These are phyloP conservation scores for Solenopsis fugax DNA, from an alignment of 1,140 invertebrate species.

Conservation along the genomic window DNA sequence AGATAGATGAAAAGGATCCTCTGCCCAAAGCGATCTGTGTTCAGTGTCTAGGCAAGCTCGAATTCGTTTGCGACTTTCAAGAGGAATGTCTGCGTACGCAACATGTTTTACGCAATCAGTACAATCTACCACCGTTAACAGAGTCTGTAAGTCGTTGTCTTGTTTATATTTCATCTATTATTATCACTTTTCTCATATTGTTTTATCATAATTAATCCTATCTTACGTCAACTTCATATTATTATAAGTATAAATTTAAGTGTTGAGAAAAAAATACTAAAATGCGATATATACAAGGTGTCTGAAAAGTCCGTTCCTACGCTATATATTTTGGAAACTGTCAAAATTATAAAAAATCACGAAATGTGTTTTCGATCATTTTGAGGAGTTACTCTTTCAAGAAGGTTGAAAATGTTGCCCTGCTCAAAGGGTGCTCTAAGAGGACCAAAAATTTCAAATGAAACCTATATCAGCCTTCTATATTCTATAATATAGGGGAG, in stretches of 20 bases:
- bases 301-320: too few relatives aligned
- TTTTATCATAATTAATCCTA: background rate
- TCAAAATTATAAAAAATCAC: too few relatives aligned
- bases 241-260: conserved; percentile 5
- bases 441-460: too few relatives aligned
- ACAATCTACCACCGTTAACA: conserved; percentile 83
- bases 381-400: too few relatives aligned
- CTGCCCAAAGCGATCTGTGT: conserved; percentile 86
- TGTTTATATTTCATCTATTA: conserved; percentile 72
- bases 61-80: conserved; percentile 87
- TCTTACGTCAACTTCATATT: background rate
- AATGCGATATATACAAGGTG: background rate
- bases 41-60: conserved; percentile 86
- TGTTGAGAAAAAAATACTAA: background rate
- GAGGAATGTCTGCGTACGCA: conserved; percentile 86
- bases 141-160: conserved; percentile 82
- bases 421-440: too few relatives aligned
- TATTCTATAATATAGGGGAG: too few relatives aligned
- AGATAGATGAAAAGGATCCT: conserved; percentile 86
- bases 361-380: too few relatives aligned
- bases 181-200: conserved; percentile 73
- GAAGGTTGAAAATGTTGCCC: too few relatives aligned
- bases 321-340: too few relatives aligned
- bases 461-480: too few relatives aligned
- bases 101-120: conserved; percentile 83